Base-by-base conservation (phyloP, 1,140 invertebrate species). In the Helicoverpa zea region DNA sequence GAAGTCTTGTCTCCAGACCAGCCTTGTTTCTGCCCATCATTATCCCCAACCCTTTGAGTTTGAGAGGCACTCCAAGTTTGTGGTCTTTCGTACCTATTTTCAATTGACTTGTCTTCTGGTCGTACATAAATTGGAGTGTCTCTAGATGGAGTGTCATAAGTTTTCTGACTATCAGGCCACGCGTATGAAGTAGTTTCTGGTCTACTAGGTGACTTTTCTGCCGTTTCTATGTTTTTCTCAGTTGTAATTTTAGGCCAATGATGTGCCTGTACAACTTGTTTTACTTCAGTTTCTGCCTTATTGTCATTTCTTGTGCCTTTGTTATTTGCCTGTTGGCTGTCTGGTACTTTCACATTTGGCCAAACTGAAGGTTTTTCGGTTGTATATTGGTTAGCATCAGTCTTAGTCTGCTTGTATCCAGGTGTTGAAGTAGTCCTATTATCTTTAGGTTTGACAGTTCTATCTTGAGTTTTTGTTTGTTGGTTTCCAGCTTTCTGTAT, bases 221-320 rank as follows among this genome's bases (percentile, higher is more conserved):
- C 16, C 23, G 11, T 10, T 49, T 2, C 9, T 5, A 43, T 68
- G n/a, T 1, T 66, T 23, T 49, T 68, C 0, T 51, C 43, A 12
- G 61, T 3, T 16, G 64, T 16, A 23, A 68, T 68, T 47, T 68
- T 68, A 0, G 64, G n/a, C 64, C 64, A 68, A 68, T 68, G n/a
- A 13, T 68, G 47, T 49, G 43, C 49, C 2, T 68, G 43, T 7
- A 43, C 64, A 18, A 16, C 10, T 68, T 68, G 43, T 68, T 49
- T 68, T 23, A 49, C 43, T 12, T 18, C 35, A 49, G 35, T 49
- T 49, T 23, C 16, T 12, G 43, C 3, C 43, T 10, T 18, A 18
- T 49, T 49, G 47, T 58, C 54, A 18, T 4, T n/a, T 43, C 11
- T 49, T 12, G 16, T 10, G 18, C 1, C 64, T 47, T 16, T 11